A percentile compares a stretch with the other conserved stretches of the same genome.
phyloP scores from a whole-genome alignment of 2,113 vertebrate genomes.

The Prochilodus magdalenae region DNA sequence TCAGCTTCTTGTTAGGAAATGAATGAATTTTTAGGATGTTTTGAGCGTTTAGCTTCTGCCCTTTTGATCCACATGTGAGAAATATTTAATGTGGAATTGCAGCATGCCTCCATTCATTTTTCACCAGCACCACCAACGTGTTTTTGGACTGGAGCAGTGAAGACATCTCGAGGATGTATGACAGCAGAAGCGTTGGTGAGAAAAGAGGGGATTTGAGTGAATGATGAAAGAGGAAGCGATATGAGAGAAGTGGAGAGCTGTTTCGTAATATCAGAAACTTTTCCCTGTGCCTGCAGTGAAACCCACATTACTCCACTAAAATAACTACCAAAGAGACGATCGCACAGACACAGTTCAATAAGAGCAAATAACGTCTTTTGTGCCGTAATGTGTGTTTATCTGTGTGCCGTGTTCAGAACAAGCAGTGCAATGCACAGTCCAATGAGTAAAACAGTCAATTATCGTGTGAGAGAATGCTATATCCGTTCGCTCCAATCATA shows the following conservation, averaged over 20 bases:
- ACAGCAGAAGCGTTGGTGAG: not conserved
- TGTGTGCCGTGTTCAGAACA: slow-evolving; percentile 7
- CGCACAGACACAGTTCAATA: not conserved
- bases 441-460: slow-evolving; percentile 40
- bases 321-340: slow-evolving; percentile 4
- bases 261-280: slow-evolving; percentile 27
- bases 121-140: not conserved
- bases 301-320: not conserved
- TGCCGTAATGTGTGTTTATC: not conserved
- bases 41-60: too few species aligned
- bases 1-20: too few species aligned
- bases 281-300: slow-evolving; percentile 4
- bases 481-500: not conserved
- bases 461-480: slow-evolving; percentile 35
- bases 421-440: slow-evolving; percentile 12
- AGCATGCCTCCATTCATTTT: not conserved
- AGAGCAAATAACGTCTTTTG: slow-evolving; percentile 1
- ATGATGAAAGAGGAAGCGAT: slow-evolving; percentile 7
- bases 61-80: too few species aligned
- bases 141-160: not conserved
- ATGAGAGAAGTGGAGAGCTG: slow-evolving; percentile 12
- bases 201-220: slow-evolving; percentile 22
- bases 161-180: not conserved
- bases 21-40: too few species aligned
- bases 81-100: too few species aligned